Percentiles rank a stretch among this genome's conserved stretches.
phyloP scores from a whole-genome alignment of 2,113 vertebrate species.

The Larimichthys polyactis region DNA sequence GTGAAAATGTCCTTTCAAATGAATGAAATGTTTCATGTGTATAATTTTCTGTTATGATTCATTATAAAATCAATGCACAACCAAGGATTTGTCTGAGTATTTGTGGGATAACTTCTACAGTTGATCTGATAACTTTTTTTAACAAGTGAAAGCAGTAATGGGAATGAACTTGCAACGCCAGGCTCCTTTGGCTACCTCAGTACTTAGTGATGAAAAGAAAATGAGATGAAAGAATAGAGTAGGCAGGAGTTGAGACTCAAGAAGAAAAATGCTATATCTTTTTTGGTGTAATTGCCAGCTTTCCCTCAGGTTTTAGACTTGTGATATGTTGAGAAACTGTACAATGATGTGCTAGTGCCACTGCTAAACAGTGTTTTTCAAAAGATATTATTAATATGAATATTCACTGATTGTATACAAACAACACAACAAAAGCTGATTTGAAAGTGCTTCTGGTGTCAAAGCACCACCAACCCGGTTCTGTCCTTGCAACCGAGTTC shows the following conservation, averaged over 20 bases:
- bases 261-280: conserved; percentile 14
- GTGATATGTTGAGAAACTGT: not conserved
- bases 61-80: not conserved
- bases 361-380: not conserved
- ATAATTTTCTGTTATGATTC: not conserved
- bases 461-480: not conserved
- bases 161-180: conserved; percentile 7
- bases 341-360: not conserved
- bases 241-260: conserved; percentile 23
- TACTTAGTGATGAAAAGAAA: conserved; percentile 48
- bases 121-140: not conserved
- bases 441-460: conserved; percentile 15
- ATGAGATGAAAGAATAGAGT: conserved; percentile 37
- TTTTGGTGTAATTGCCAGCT: conserved; percentile 28
- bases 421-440: conserved; percentile 1
- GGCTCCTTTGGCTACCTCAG: conserved; percentile 14
- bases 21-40: not conserved
- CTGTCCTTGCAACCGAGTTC: not conserved
- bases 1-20: not conserved
- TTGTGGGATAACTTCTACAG: not conserved
- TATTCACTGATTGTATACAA: not conserved
- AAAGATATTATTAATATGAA: not conserved
- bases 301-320: conserved; percentile 14
- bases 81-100: not conserved
- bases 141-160: conserved; percentile 23